phyloP scores from a whole-genome alignment of 2,888 invertebrate genomes.

The Allacma fusca region DNA sequence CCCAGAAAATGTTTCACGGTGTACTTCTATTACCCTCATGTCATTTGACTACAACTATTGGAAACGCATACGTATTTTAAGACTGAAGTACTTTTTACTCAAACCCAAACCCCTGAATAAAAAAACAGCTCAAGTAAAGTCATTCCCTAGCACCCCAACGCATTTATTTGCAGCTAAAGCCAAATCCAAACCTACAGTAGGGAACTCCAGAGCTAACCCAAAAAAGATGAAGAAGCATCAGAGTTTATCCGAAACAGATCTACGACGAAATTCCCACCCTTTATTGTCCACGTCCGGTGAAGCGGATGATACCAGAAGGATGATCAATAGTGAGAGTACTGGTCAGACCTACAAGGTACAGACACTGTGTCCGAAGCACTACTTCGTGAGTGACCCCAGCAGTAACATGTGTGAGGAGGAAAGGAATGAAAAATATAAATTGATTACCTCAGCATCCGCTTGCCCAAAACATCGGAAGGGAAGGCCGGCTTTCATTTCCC shows the following conservation, averaged over 20 bases:
- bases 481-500: conserved; percentile 35
- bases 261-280: conserved; percentile 10
- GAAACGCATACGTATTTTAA: conserved; percentile 55
- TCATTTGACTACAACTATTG: conserved; percentile 61
- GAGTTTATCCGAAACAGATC: conserved; percentile 40
- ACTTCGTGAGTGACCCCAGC: conserved; percentile 41
- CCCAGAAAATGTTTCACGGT: conserved; percentile 48
- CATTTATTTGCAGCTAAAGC: not conserved
- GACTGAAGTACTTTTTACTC: conserved; percentile 59
- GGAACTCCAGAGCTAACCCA: not conserved
- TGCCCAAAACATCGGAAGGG: conserved; percentile 15
- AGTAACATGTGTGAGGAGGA: conserved; percentile 43
- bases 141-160: conserved; percentile 59
- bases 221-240: conserved; percentile 26
- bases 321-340: conserved; percentile 25
- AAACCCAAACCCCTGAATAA: conserved; percentile 50
- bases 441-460: conserved; percentile 20
- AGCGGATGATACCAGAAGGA: not conserved
- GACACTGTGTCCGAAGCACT: conserved; percentile 5
- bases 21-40: conserved; percentile 60
- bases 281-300: not conserved
- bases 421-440: conserved; percentile 35
- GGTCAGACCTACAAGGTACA: conserved; percentile 22
- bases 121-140: conserved; percentile 52
- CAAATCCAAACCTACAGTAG: not conserved